Evolutionary conservation across 2,888 invertebrate genomes (phyloP).

Genomic region (Drosophila infuscata): DNA sequence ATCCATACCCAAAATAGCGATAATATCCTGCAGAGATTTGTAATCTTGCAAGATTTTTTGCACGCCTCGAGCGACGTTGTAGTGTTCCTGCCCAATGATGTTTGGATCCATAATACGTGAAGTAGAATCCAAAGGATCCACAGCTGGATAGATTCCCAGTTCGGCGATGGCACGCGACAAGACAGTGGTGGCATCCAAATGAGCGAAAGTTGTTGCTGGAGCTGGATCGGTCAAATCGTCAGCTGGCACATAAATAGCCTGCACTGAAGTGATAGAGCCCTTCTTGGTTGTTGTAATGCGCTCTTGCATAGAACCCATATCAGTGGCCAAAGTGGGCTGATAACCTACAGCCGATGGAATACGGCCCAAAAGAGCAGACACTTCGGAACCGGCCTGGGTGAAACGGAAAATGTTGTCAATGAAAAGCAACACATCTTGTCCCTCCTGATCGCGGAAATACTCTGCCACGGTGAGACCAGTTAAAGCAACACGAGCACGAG

Average conservation of each 20-base stretch:
- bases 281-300: slow-evolving; percentile 97
- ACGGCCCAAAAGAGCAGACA: slow-evolving; percentile 96
- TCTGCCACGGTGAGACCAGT: slow-evolving; percentile 97
- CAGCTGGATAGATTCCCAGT: slow-evolving; percentile 96
- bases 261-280: slow-evolving; percentile 97
- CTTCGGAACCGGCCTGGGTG: slow-evolving; percentile 95
- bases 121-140: slow-evolving; percentile 97
- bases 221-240: slow-evolving; percentile 98
- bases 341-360: slow-evolving; percentile 98
- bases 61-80: slow-evolving; percentile 94
- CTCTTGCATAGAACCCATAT: slow-evolving; percentile 99
- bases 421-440: slow-evolving; percentile 97
- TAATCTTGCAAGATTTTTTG: slow-evolving; percentile 96
- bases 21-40: slow-evolving; percentile 93
- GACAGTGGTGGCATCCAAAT: slow-evolving; percentile 98
- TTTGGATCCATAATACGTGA: slow-evolving; percentile 98
- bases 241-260: slow-evolving; percentile 97
- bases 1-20: slow-evolving; percentile 97
- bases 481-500: slow-evolving; percentile 96
- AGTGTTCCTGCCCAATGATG: slow-evolving; percentile 95
- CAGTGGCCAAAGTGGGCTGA: slow-evolving; percentile 97
- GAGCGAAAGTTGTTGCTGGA: slow-evolving; percentile 97
- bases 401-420: slow-evolving; percentile 98
- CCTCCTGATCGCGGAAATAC: slow-evolving; percentile 97
- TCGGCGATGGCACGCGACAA: slow-evolving; percentile 96